Percentiles rank a stretch among this genome's conserved stretches.
Conservation (phyloP, 2,113 vertebrate species). For the Poicephalus gulielmi region DNA sequence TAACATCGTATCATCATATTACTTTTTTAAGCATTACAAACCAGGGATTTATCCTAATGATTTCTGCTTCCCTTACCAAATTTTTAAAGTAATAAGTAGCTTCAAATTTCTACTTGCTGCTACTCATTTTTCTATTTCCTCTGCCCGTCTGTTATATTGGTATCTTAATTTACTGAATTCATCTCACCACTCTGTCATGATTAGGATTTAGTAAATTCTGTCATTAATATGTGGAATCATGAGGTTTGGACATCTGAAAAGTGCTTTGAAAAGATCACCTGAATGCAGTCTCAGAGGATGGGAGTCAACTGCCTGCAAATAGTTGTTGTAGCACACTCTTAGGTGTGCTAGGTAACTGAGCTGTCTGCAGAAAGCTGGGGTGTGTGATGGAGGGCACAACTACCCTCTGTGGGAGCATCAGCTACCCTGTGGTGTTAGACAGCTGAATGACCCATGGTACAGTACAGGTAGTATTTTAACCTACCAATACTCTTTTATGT, state of each 20-base stretch:
- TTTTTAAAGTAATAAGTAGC: background rate
- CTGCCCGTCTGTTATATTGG: background rate
- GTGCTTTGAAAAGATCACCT: background rate
- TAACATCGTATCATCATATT: background rate
- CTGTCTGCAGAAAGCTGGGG: background rate
- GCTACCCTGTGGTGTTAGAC: background rate
- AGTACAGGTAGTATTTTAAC: background rate
- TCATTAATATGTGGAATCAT: background rate
- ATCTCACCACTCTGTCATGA: background rate
- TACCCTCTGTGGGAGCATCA: rapidly evolving
- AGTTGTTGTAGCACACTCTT: background rate
- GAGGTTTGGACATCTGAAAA: background rate
- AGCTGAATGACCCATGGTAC: background rate
- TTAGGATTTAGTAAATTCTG: background rate
- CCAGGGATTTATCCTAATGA: background rate
- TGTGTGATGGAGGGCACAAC: background rate
- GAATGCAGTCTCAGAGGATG: background rate
- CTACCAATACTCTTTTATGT: background rate
- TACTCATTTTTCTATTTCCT: background rate
- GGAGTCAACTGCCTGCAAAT: background rate
- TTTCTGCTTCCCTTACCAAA: background rate
- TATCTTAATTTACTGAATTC: background rate
- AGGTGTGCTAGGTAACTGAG: background rate
- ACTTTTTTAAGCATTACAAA: background rate
- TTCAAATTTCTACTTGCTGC: background rate